Base-by-base conservation (phyloP, 1,140 invertebrate species). In the Chymomyza costata region DNA sequence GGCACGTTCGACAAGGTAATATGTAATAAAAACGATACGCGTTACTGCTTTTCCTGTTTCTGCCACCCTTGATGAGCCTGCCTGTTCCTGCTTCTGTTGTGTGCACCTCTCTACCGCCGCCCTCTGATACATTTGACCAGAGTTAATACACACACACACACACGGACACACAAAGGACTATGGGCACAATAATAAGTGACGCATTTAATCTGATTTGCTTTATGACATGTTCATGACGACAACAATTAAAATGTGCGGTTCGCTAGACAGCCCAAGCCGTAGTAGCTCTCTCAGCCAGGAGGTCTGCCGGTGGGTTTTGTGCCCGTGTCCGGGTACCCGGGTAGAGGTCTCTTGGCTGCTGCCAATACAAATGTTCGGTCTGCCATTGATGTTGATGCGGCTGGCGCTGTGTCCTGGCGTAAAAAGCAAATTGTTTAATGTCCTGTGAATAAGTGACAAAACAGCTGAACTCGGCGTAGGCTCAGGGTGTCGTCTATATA, bases 401-500 rank as follows among this genome's bases (percentile, higher is more conserved):
- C 25, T 51, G 41, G 55, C 55, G 55, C 55, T 78, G 71, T n/a
- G 73, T 10, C 3, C 59, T 64, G 67, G 73, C 73, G 67, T 78
- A 78, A 78, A 78, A 78, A 78, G 71, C 73, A 78, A 78, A 78
- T 78, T 78, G 73, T 78, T 78, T 78, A 78, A 78, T 78, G 73
- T 80, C 74, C 73, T 78, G 73, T 78, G 74, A 78, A 78, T 80
- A 80, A 78, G 73, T 78, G 73, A 78, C 73, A 78, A 73, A 78
- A 80, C 73, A 78, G 67, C 73, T 67, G 55, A 78, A 73, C 66
- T 69, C 51, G 35, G 63, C 38, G 31, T 59, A 62, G 66, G 64
- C 66, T 39, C 21, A 25, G 3, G 21, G 21, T 5, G 3, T 25
- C 21, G 3, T 3, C 21, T 8, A 25, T 25, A 8, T 3, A 25